Conservation (phyloP, 2,113 vertebrate species). For the Silurus asotus region DNA sequence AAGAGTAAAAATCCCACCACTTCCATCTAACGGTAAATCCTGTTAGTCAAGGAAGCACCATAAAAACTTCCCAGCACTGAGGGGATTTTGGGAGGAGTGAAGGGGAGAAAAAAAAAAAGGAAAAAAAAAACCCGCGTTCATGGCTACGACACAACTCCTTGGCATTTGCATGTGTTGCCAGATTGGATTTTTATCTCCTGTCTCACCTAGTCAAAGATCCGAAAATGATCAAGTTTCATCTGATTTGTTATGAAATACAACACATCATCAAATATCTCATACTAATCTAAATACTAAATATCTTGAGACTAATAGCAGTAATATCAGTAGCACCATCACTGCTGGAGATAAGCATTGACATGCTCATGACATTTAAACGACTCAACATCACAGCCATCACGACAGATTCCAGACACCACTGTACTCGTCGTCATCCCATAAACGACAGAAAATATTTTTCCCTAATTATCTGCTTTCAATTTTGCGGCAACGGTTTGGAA, state of each 20-base stretch:
- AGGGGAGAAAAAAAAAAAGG: no score
- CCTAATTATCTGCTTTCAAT: no score
- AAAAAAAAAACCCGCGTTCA: neutral
- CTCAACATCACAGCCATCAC: neutral
- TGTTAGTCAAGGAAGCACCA: neutral
- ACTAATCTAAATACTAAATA: no score
- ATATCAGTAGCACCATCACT: neutral
- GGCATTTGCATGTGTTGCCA: neutral
- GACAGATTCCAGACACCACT: neutral
- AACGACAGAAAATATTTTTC: no score
- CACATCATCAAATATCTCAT: neutral
- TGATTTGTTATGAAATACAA: neutral
- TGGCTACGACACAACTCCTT: neutral
- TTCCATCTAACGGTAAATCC: neutral
- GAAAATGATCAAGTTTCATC: neutral
- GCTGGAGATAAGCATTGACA: neutral
- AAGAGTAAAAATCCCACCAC: neutral
- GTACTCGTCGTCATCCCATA: neutral
- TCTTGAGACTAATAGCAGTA: neutral
- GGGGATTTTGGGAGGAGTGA: neutral
- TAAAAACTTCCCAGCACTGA: constrained; percentile 16
- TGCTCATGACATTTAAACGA: neutral
- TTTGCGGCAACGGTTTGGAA: no score
- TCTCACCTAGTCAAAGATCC: neutral
- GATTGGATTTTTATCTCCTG: neutral